phyloP scores from a whole-genome alignment of 2,797 vertebrate species.

The Myripristis murdjan region DNA sequence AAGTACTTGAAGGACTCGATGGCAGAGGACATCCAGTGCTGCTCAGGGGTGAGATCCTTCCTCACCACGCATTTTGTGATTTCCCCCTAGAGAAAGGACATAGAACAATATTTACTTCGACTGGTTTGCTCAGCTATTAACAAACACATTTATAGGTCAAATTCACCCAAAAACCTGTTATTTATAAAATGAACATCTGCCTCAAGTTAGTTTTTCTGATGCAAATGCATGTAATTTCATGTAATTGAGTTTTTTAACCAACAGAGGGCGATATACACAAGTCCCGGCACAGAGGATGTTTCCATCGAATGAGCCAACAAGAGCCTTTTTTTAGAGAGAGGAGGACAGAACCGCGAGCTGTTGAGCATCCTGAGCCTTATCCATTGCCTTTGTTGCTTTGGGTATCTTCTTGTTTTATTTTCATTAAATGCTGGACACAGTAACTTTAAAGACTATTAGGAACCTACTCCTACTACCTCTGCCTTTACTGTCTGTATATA shows the following conservation, averaged over 20 bases:
- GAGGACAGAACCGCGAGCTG: too few species aligned
- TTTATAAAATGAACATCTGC: neutral
- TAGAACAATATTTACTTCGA: too few species aligned
- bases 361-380: too few species aligned
- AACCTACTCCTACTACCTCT: too few species aligned
- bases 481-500: too few species aligned
- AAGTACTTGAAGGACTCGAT: conserved; percentile 91
- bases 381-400: too few species aligned
- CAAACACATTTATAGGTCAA: neutral
- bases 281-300: neutral
- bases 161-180: neutral
- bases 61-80: conserved; percentile 95
- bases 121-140: too few species aligned
- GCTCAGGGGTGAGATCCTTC: conserved; percentile 85
- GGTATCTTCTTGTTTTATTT: too few species aligned
- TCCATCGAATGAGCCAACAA: conserved; percentile 13
- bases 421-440: too few species aligned
- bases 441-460: too few species aligned
- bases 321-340: neutral
- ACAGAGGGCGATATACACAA: conserved; percentile 7
- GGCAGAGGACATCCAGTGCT: conserved; percentile 90
- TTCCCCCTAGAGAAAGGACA: conserved; percentile 77
- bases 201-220: neutral
- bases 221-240: neutral
- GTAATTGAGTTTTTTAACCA: neutral